phyloP scores from a whole-genome alignment of 2,113 vertebrate genomes.

The Eurypyga helias region DNA sequence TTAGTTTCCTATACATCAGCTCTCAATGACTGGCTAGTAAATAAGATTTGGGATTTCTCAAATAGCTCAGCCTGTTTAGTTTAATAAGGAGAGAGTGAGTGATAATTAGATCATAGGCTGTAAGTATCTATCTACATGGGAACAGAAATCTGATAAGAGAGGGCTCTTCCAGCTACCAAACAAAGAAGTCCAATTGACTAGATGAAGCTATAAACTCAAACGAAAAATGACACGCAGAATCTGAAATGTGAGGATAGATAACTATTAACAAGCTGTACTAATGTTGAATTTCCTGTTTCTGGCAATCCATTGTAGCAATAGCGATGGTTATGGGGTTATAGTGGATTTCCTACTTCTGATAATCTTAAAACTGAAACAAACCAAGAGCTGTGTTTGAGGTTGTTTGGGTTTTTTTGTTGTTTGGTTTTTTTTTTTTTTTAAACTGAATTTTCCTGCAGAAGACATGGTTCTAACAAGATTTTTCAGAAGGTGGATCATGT shows the following conservation, averaged over 20 bases:
- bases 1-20: not conserved
- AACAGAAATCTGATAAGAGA: not conserved
- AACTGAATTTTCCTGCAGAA: fast-evolving
- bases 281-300: not conserved
- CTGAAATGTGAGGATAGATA: not conserved
- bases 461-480: not conserved
- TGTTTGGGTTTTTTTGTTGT: not conserved
- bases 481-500: not conserved
- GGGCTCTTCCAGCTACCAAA: not conserved
- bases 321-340: too few relatives aligned
- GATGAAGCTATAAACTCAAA: not conserved
- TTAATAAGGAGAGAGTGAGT: not conserved
- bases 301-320: not conserved
- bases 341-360: not conserved
- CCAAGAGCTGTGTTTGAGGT: not conserved
- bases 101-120: not conserved
- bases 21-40: not conserved
- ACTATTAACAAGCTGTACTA: not conserved
- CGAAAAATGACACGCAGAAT: not conserved
- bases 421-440: not conserved
- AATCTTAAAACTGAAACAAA: not conserved
- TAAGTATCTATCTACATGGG: not conserved
- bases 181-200: not conserved
- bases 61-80: not conserved
- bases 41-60: not conserved